Base-by-base conservation (phyloP, 2,797 vertebrate genomes). In the Spheniscus humboldti region DNA sequence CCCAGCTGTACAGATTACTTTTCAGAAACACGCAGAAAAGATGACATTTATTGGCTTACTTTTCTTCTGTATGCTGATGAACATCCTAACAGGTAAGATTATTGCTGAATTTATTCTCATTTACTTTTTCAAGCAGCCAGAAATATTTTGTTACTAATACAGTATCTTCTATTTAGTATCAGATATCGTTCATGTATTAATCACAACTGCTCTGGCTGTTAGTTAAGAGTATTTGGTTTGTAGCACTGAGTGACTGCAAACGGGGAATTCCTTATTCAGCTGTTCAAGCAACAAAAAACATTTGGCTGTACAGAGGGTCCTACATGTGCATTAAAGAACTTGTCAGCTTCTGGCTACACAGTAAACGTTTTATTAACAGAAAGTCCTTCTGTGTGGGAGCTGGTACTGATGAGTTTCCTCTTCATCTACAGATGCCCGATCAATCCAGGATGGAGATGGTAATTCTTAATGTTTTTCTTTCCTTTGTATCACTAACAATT, bases 391-490 rank as follows among this genome's bases (percentile, higher is more conserved):
- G 55, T 87, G 76, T 2, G 9, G 15, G 33, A 88, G 35, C 41
- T 60, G 41, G 9, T 67, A 50, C 33, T 93, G 47, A 96, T 77
- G 33, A 25, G 8, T 75, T 81, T 82, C 20, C 64, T 93, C 37
- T 91, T 92, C 83, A 50, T 86, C 96, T 93, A 77, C 95, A 97
- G 97, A 91, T 85, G 96, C 92, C 19, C 48, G 55, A 63, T 92
- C 96, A 71, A 80, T 95, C 76, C 84, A 17, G 60, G 82, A 96
- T 33, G 45, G 86, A 91, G 71, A 95, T 30, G 97, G 97, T 97
- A 97, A 97, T 71, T 84, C 23, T 37, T 55, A 55, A 10, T 27
- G 30, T 68, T 74, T 55, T 88, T 73, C 52, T 73, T 85, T 84
- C 22, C 22, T 59, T 73, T 60, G 5, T 50, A 52, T 43, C 30